phyloP scores from a whole-genome alignment of 2,888 invertebrate species.

The Dasysyrphus albostriatus region DNA sequence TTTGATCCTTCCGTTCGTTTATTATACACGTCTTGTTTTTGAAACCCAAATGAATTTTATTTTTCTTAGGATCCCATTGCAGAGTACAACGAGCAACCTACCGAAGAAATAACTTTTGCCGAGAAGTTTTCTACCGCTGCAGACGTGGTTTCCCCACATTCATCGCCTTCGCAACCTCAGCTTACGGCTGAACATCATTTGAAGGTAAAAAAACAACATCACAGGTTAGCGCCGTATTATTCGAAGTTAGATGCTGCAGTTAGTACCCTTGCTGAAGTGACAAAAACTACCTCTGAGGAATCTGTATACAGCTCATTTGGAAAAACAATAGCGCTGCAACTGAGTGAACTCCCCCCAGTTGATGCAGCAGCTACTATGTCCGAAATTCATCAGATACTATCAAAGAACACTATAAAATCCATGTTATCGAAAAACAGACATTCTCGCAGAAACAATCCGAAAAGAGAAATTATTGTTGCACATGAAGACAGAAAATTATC shows the following conservation, averaged over 20 bases:
- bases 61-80: constrained; percentile 4
- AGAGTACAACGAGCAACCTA: not conserved
- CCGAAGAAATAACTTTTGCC: not conserved
- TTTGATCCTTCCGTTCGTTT: not conserved
- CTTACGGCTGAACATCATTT: not conserved
- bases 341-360: constrained; percentile 56
- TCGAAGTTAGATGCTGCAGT: not conserved
- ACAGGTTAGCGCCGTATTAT: not conserved
- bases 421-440: constrained; percentile 2
- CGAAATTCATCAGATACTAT: constrained; percentile 38
- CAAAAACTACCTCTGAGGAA: constrained; percentile 24
- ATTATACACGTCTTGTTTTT: not conserved
- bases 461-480: not conserved
- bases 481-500: not conserved
- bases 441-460: not conserved
- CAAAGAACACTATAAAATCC: constrained; percentile 28
- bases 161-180: not conserved
- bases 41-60: not conserved
- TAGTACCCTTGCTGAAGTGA: not conserved
- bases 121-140: not conserved
- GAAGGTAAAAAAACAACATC: not conserved
- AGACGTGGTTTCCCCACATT: not conserved
- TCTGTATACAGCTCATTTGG: constrained; percentile 66
- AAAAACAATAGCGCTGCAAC: constrained; percentile 67
- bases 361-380: constrained; percentile 72